Evolutionary conservation across 2,888 invertebrate species (phyloP).

Genomic region (Hypselothyrea guttata): DNA sequence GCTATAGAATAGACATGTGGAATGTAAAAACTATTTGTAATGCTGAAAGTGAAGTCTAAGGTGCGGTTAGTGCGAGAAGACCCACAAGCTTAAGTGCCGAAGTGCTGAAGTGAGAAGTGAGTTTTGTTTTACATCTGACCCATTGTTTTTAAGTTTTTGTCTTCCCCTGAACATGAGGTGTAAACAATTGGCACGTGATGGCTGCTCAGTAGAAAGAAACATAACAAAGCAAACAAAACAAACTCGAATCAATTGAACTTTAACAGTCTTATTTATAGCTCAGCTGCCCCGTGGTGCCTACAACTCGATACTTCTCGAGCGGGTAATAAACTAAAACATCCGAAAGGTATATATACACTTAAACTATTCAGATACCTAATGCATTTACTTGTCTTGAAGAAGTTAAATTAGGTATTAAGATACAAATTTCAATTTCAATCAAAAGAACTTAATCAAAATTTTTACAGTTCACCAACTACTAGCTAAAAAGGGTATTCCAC

Average conservation of each 20-base stretch:
- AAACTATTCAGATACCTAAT: too few species aligned
- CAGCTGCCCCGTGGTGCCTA: slow-evolving; percentile 16
- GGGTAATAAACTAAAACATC: too few species aligned
- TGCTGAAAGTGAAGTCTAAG: slow-evolving; percentile 51
- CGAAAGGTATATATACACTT: too few species aligned
- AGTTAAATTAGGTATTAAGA: too few species aligned
- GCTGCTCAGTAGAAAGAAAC: slow-evolving; percentile 12
- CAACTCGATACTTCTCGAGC: too few species aligned
- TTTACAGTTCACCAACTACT: too few species aligned
- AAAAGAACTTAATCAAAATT: too few species aligned
- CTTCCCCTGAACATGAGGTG: slow-evolving; percentile 29
- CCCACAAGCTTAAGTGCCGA: slow-evolving; percentile 53
- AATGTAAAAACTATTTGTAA: slow-evolving; percentile 27
- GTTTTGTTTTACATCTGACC: slow-evolving; percentile 38
- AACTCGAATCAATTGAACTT: slow-evolving; percentile 39
- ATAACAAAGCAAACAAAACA: slow-evolving; percentile 3
- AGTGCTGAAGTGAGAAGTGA: slow-evolving; percentile 39
- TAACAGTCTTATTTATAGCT: slow-evolving; percentile 16
- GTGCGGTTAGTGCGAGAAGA: slow-evolving; percentile 49
- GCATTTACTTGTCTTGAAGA: too few species aligned
- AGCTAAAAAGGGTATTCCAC: not conserved
- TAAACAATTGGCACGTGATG: slow-evolving; percentile 55
- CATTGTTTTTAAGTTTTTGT: slow-evolving; percentile 31
- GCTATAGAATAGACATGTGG: slow-evolving; percentile 17
- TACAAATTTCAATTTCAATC: too few species aligned